Evolutionary conservation across 2,888 invertebrate genomes (phyloP).

Genomic region (Sympetrum striolatum): DNA sequence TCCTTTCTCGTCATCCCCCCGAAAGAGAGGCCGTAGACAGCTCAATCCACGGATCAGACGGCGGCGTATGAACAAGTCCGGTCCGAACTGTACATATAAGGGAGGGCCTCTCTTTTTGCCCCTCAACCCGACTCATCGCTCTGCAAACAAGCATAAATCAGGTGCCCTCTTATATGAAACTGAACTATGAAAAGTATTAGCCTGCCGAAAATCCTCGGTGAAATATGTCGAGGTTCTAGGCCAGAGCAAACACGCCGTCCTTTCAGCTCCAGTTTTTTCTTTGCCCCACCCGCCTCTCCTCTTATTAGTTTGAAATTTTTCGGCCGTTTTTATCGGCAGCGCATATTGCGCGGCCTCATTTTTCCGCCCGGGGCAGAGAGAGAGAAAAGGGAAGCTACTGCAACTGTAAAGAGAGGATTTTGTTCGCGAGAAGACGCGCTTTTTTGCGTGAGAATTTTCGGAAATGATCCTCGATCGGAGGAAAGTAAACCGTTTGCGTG

Average conservation of each 20-base stretch:
- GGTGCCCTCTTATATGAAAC: constrained; percentile 1
- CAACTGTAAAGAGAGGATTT: background rate
- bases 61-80: background rate
- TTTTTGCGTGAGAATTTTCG: background rate
- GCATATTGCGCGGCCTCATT: background rate
- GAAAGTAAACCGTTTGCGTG: background rate
- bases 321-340: background rate
- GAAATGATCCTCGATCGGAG: background rate
- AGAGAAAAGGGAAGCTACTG: background rate
- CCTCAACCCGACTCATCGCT: background rate
- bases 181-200: constrained; percentile 38
- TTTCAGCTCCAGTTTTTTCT: background rate
- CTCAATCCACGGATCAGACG: background rate
- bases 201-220: background rate
- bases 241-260: background rate
- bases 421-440: background rate
- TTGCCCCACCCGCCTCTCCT: background rate
- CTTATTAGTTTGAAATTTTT: constrained; percentile 2
- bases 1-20: background rate
- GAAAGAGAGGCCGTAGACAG: background rate
- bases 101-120: background rate
- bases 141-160: constrained; percentile 30
- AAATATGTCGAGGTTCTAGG: constrained; percentile 16
- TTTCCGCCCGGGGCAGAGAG: background rate
- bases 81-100: background rate